Conservation (phyloP, 2,113 vertebrate genomes). For the Paradoxurus hermaphroditus region DNA sequence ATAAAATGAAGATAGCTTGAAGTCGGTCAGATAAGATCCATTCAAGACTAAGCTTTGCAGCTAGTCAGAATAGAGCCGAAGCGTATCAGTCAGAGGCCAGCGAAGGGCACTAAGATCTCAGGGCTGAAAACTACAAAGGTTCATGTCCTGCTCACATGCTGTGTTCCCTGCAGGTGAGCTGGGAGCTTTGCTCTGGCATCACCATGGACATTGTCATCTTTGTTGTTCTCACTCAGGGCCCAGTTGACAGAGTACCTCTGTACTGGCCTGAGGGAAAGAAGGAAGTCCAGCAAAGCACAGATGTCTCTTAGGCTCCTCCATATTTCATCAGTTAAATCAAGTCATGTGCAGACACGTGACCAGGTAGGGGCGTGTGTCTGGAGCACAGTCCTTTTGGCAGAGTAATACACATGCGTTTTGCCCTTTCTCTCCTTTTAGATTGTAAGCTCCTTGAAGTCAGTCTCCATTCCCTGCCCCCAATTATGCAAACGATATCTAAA, state of each 20-base stretch:
- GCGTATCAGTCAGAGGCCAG: not conserved
- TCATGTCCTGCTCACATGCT: not conserved
- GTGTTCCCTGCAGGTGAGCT: accelerated
- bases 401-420: accelerated
- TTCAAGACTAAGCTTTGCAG: not conserved
- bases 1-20: not conserved
- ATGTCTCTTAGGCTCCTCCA: not conserved
- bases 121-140: not conserved
- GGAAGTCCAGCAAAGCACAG: not conserved
- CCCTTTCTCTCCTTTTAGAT: not conserved
- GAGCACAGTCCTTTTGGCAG: not conserved
- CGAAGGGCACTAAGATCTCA: not conserved
- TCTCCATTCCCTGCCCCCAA: not conserved
- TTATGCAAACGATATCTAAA: not conserved
- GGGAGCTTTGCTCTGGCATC: not conserved
- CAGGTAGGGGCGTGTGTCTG: not conserved
- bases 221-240: not conserved
- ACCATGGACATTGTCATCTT: not conserved
- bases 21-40: not conserved
- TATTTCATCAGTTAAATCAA: not conserved
- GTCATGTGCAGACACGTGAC: not conserved
- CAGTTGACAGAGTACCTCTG: not conserved
- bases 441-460: not conserved
- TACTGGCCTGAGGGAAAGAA: not conserved
- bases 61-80: not conserved